Percentiles rank a stretch among this genome's conserved stretches.
These are phyloP conservation scores for Amphibalanus amphitrite DNA, from an alignment of 1,140 invertebrate species.

Conservation along the genomic window DNA sequence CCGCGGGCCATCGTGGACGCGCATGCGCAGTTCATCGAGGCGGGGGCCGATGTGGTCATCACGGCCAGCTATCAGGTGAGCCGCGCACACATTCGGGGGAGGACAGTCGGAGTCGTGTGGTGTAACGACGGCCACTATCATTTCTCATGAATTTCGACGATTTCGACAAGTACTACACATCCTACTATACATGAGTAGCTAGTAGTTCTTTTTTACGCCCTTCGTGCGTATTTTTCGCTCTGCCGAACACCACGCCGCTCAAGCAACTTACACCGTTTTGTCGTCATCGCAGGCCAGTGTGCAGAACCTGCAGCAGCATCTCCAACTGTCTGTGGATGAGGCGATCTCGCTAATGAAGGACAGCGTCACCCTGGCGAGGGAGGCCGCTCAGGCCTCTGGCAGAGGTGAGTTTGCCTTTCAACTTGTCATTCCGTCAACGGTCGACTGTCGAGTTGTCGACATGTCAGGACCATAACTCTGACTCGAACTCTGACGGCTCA, in stretches of 20 bases:
- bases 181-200: too few relatives aligned
- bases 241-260: too few relatives aligned
- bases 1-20: slow-evolving; percentile 50
- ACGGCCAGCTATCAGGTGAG: slow-evolving; percentile 7
- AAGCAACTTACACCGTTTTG: too few relatives aligned
- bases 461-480: too few relatives aligned
- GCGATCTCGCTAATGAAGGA: neutral
- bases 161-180: too few relatives aligned
- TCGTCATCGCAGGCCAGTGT: neutral
- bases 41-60: slow-evolving; percentile 49
- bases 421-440: too few relatives aligned
- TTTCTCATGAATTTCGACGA: too few relatives aligned
- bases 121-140: too few relatives aligned
- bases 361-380: neutral
- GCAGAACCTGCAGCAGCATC: neutral
- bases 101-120: neutral
- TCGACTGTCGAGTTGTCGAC: too few relatives aligned
- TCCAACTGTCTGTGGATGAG: neutral
- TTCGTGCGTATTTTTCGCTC: too few relatives aligned
- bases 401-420: neutral
- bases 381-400: neutral
- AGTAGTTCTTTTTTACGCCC: too few relatives aligned
- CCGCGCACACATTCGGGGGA: neutral
- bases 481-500: too few relatives aligned
- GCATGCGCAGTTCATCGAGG: slow-evolving; percentile 52